Conservation (phyloP, 1,140 invertebrate species). For the Capitella teleta region DNA sequence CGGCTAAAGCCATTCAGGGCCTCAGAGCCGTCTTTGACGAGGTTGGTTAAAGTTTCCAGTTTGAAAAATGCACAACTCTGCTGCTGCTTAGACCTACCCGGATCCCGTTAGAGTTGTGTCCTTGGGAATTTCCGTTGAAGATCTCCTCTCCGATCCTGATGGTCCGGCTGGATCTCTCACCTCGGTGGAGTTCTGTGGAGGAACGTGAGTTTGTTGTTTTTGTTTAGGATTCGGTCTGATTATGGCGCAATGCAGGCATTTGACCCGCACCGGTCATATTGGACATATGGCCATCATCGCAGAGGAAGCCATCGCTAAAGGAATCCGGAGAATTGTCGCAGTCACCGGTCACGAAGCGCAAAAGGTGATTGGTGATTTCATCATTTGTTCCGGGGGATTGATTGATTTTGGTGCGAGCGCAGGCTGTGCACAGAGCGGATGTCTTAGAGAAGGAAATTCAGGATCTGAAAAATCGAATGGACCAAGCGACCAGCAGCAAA, state of each 20-base stretch:
- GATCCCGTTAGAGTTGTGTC: slow-evolving; percentile 95
- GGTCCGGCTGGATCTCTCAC: slow-evolving; percentile 64
- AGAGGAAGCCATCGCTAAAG: slow-evolving; percentile 99
- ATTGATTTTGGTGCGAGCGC: too few species aligned
- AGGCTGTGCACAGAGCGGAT: slow-evolving; percentile 65
- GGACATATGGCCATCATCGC: slow-evolving; percentile 89
- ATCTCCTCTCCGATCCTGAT: slow-evolving; percentile 74
- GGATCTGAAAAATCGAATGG: slow-evolving; percentile 52
- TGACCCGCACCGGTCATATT: slow-evolving; percentile 71
- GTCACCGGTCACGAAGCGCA: slow-evolving; percentile 86
- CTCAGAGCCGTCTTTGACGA: slow-evolving; percentile 97
- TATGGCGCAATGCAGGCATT: slow-evolving; percentile 51
- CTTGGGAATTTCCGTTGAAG: slow-evolving; percentile 82
- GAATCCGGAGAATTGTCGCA: slow-evolving; percentile 91
- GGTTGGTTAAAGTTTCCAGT: too few species aligned
- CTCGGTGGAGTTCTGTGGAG: slow-evolving; percentile 99
- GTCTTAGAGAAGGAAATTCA: slow-evolving; percentile 64
- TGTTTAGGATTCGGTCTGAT: neutral
- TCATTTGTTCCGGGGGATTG: too few species aligned
- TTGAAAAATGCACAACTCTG: too few species aligned
- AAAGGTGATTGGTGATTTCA: slow-evolving; percentile 45
- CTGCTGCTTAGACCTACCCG: too few species aligned
- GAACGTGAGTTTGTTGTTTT: slow-evolving; percentile 50
- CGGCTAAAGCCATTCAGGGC: slow-evolving; percentile 86
- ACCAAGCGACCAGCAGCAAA: slow-evolving; percentile 38